Percentiles rank a stretch among this genome's conserved stretches.
phyloP scores from a whole-genome alignment of 2,113 vertebrate genomes.

The Syrmaticus mikado region DNA sequence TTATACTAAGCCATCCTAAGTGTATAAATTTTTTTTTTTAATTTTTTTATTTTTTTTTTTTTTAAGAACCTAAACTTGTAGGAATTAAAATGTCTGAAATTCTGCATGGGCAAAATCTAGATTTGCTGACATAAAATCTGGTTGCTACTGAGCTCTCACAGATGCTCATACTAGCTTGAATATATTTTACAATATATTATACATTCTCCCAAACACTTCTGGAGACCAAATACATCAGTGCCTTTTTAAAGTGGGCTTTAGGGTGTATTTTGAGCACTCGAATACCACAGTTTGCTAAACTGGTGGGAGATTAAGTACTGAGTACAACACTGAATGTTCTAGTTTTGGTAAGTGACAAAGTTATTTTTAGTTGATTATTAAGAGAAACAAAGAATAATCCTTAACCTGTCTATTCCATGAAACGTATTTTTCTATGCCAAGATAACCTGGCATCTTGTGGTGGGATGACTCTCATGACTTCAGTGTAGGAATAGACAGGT shows the following conservation, averaged over 20 bases:
- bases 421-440: neutral
- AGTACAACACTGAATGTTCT: neutral
- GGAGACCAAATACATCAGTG: no score
- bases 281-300: neutral
- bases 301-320: neutral
- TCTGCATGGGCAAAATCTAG: neutral
- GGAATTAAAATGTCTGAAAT: neutral
- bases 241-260: rapidly evolving
- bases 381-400: neutral
- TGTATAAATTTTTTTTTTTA: neutral
- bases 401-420: neutral
- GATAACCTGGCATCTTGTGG: no score
- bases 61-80: neutral
- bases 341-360: neutral
- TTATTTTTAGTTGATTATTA: neutral
- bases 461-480: no score
- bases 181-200: neutral
- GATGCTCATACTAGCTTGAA: neutral
- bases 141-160: neutral
- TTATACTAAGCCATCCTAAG: neutral
- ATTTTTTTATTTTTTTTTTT: no score
- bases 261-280: rapidly evolving
- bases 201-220: neutral
- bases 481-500: no score
- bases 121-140: neutral